These are phyloP conservation scores for Yasuhikotakia modesta DNA, from an alignment of 2,797 vertebrate species.

Conservation along the genomic window DNA sequence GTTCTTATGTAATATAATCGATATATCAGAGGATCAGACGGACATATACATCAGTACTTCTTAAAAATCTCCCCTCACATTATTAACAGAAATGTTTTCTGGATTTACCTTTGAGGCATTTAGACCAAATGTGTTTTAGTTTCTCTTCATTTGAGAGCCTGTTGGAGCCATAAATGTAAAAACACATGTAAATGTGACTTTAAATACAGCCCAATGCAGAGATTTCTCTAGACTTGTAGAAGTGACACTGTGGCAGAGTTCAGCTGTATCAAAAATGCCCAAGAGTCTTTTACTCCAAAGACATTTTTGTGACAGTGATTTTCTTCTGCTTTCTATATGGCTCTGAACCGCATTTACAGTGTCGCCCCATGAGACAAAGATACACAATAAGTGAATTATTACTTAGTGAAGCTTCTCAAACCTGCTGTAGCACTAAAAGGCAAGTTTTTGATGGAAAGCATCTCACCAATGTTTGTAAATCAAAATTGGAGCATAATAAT, in stretches of 20 bases:
- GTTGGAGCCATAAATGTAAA: background rate
- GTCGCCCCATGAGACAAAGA: background rate
- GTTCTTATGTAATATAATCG: too few relatives aligned
- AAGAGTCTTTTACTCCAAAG: slow-evolving; percentile 1
- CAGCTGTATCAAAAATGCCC: slow-evolving; percentile 4
- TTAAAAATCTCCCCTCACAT: too few relatives aligned
- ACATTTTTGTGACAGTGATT: slow-evolving; percentile 9
- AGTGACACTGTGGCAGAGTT: background rate
- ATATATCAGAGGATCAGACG: too few relatives aligned
- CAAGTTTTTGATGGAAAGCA: too few relatives aligned
- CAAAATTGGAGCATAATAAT: background rate
- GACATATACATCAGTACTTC: too few relatives aligned
- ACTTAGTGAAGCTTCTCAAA: background rate
- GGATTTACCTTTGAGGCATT: too few relatives aligned
- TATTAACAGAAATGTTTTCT: too few relatives aligned
- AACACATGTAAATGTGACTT: background rate
- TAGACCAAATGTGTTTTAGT: too few relatives aligned
- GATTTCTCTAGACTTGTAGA: background rate
- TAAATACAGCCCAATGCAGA: background rate
- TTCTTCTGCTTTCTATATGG: slow-evolving; percentile 15
- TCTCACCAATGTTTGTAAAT: too few relatives aligned
- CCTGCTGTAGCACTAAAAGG: background rate
- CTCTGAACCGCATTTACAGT: background rate
- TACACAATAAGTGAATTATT: slow-evolving; percentile 26
- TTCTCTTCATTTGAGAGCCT: too few relatives aligned